Evolutionary conservation across 2,797 vertebrate genomes (phyloP).

Genomic region (Sardinella longiceps): DNA sequence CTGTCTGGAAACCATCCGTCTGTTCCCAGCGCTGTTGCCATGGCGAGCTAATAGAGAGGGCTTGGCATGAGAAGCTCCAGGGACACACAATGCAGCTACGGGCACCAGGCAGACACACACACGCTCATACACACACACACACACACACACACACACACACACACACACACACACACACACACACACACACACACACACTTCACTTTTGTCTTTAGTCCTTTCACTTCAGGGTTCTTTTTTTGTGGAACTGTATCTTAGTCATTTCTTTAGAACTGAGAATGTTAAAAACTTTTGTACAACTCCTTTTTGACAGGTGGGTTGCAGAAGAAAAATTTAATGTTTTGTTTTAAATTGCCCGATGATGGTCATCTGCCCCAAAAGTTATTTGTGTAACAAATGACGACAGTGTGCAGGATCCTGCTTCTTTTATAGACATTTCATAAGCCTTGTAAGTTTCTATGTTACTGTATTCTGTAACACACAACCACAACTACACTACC

Average conservation of each 20-base stretch:
- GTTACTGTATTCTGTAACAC: not conserved
- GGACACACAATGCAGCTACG: not conserved
- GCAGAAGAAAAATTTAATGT: too few relatives aligned
- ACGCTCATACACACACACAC: not conserved
- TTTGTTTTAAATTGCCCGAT: too few relatives aligned
- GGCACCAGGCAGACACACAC: slow-evolving; percentile 3
- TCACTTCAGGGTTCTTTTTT: too few relatives aligned
- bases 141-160: not conserved
- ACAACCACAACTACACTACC: not conserved
- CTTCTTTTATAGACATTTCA: too few relatives aligned
- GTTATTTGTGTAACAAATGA: too few relatives aligned
- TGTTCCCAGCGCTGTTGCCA: slow-evolving; percentile 23
- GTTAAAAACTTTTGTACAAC: too few relatives aligned
- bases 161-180: not conserved
- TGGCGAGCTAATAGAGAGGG: not conserved
- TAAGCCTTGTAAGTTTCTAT: not conserved
- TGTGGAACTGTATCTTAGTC: too few relatives aligned
- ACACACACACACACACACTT: not conserved
- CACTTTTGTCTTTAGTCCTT: too few relatives aligned
- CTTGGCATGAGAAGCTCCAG: not conserved
- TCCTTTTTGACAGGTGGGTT: too few relatives aligned
- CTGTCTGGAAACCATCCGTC: slow-evolving; percentile 27
- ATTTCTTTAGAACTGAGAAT: not conserved
- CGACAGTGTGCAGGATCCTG: too few relatives aligned
- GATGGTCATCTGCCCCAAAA: too few relatives aligned